A percentile compares a stretch with the other conserved stretches of the same genome.
Conservation (phyloP, 1,140 invertebrate species). For the Ruditapes philippinarum region DNA sequence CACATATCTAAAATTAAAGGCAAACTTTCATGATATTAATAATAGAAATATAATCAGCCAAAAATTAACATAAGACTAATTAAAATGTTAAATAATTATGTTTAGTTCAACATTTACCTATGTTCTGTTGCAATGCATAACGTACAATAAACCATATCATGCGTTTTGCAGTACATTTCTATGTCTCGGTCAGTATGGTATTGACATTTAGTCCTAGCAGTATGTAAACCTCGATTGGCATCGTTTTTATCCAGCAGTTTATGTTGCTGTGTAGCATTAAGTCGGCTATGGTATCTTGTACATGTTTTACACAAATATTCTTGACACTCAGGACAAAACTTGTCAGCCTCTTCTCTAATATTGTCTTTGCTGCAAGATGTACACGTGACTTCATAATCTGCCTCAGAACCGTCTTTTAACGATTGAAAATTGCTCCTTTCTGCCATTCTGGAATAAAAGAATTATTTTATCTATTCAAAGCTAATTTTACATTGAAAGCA, state of each 20-base stretch:
- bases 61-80: no score
- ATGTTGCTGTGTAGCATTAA: neutral
- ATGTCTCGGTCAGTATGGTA: slow-evolving; percentile 19
- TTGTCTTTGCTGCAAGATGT: neutral
- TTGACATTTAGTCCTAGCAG: neutral
- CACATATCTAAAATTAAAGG: no score
- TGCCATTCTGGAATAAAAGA: slow-evolving; percentile 19
- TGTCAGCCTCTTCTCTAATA: neutral
- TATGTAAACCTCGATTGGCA: neutral
- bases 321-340: slow-evolving; percentile 5
- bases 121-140: slow-evolving; percentile 9
- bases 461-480: no score
- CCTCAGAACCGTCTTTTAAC: neutral
- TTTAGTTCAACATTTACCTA: no score
- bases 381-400: neutral
- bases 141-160: slow-evolving; percentile 28
- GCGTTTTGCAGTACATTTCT: neutral
- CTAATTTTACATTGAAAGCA: no score
- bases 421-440: neutral
- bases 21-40: no score
- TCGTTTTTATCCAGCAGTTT: neutral
- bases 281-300: neutral
- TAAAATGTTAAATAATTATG: no score
- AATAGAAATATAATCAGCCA: no score
- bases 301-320: neutral